Conservation (phyloP, 30 jellyfish, hydroid and myxozoan species). For the Turritopsis rubra region DNA sequence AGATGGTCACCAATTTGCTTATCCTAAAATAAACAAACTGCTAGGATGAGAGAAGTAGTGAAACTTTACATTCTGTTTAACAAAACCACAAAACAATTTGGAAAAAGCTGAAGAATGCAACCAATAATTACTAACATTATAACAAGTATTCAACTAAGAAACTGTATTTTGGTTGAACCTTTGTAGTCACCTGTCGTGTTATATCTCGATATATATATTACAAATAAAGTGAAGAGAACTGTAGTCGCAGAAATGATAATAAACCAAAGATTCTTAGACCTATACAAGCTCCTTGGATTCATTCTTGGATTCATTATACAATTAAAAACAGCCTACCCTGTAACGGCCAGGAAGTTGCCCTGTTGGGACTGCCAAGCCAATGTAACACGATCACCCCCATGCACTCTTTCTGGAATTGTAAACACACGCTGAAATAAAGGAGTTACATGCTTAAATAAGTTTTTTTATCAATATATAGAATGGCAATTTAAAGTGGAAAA, state of each 20-base stretch:
- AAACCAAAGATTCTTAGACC: too few species aligned
- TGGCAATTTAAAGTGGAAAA: too few species aligned
- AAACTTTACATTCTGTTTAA: neutral
- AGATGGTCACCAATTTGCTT: slow-evolving; percentile 75
- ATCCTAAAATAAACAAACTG: slow-evolving; percentile 23
- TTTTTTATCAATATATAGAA: neutral
- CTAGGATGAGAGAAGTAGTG: neutral
- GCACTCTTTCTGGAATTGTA: slow-evolving; percentile 92
- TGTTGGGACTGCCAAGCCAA: slow-evolving; percentile 88
- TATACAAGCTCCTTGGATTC: too few species aligned
- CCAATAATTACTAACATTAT: too few species aligned
- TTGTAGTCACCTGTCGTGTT: too few species aligned
- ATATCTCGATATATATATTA: too few species aligned
- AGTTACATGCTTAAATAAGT: neutral
- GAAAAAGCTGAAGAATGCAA: too few species aligned
- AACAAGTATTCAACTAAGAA: too few species aligned
- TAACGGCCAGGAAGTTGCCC: slow-evolving; percentile 89
- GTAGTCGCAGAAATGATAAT: too few species aligned
- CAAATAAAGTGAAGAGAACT: too few species aligned
- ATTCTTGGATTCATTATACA: too few species aligned
- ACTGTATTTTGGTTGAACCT: too few species aligned
- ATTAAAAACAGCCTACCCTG: slow-evolving; percentile 42
- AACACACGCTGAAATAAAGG: slow-evolving; percentile 59
- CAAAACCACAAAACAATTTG: neutral
- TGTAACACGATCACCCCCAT: slow-evolving; percentile 66